Evolutionary conservation across 2,797 vertebrate genomes (phyloP), one percentile per base, ranked within the genome.

Genomic region (Myoxocephalus aenaeus): DNA sequence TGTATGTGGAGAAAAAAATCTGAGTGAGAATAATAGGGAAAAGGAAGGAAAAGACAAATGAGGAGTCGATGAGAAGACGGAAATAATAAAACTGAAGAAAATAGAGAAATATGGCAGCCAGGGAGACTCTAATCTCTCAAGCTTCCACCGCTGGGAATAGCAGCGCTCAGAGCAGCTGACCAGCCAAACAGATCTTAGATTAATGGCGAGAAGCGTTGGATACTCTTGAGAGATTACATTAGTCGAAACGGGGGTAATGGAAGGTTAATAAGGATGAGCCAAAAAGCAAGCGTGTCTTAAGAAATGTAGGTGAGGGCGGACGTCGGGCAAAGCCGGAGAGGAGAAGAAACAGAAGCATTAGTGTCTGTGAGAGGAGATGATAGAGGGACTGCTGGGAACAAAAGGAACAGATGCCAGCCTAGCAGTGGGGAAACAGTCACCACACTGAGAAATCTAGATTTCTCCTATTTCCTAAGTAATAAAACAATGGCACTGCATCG

Each of bases 401-500:
- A 83, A 89, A 84, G 77, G 89, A 92, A 72, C 91, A 93, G 90
- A 94, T 92, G 92, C 89, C 92, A 89, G 88, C 84, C 81, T 34
- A 92, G 85, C 92, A 89, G 90, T 91, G 86, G 87, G 85, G 90
- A 87, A 91, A 83, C 53, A 58, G 75, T 68, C 79, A 87, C 88
- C 88, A 89, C 92, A 89, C 77, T n/a, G 87, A 57, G 83, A 91
- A 92, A 89, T 92, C 90, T 81, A 86, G 85, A 91, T 92, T 86
- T 84, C 84, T 86, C 80, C 82, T 77, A 89, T 91, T 90, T 91
- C 83, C 90, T 86, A 87, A 91, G 91, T 93, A 92, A 92, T 93
- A 93, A 93, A 94, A 94, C 92, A 94, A 94, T 89, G 91, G 89
- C 86, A 79, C 57, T 0, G 82, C 78, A 36, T 86, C 77, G 87